Base-by-base conservation (phyloP, 2,888 invertebrate species). In the Amphimallon solstitiale region DNA sequence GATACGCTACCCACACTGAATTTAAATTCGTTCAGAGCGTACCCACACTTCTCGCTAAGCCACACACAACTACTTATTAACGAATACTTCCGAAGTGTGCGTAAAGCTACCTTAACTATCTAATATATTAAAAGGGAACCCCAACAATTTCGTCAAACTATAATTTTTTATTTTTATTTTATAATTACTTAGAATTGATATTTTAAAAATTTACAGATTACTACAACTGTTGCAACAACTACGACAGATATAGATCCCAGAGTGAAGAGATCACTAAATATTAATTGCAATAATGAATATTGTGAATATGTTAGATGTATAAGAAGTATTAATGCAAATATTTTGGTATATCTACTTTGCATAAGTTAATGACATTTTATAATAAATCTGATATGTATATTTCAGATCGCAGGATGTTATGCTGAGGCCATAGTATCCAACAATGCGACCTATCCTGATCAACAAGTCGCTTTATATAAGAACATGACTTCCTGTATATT, bases 401-500 rank as follows among this genome's bases (percentile, higher is more conserved):
- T 67, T 21, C 56, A 86, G 86, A 85, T 86, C 43, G 84, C 82
- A 7, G 84, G 85, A 69, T 86, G 86, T 68, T 86, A 85, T 4
- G 79, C 85, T 65, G 85, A 85, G 80, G 84, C 86, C 2, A 82
- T 84, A 72, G 84, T 83, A 6, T 84, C 85, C 19, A 80, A 86
- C 34, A 83, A 84, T 66, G 82, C 86, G 66, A 82, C 83, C 15
- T 52, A 83, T 14, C 86, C 86, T 71, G 81, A 79, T 12, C 85
- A 86, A 68, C 86, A 85, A 73, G 80, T 86, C n/a, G 76, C 81
- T 37, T 86, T 87, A 74, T 87, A 83, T 74, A 87, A 85, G 21
- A 90, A 90, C 76, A 86, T 89, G 35, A 89, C 89, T 2, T 87
- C 88, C 7, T 90, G 90, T 75, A 85, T 90, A 67, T 78, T 90